A percentile compares a stretch with the other conserved stretches of the same genome.
phyloP scores from a whole-genome alignment of 2,113 vertebrate species.

The mouse (Mus musculus) region DNA sequence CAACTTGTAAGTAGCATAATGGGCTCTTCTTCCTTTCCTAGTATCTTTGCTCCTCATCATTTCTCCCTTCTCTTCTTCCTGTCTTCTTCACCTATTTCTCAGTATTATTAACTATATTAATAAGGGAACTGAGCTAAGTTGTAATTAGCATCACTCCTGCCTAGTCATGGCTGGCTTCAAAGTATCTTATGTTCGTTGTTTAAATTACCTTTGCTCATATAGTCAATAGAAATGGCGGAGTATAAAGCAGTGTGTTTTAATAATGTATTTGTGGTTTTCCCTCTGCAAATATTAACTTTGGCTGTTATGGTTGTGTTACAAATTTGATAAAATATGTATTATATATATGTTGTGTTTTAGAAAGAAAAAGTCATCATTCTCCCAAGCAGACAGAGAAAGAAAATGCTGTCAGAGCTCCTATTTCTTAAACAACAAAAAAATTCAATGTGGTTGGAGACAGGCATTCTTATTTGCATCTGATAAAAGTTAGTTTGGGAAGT shows the following conservation, averaged over 20 bases:
- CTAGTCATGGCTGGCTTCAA: neutral
- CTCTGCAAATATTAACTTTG: neutral
- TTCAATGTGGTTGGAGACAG: neutral
- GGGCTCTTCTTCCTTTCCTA: neutral
- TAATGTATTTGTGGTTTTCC: neutral
- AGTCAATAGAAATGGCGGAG: neutral
- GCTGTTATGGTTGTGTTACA: neutral
- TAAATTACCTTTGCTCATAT: neutral
- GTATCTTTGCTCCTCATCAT: too few species aligned
- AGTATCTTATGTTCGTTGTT: neutral
- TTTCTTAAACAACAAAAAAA: neutral
- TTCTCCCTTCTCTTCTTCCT: neutral
- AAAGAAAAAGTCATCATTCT: neutral
- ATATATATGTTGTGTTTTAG: neutral
- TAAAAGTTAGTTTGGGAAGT: slow-evolving; percentile 27
- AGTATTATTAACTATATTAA: neutral
- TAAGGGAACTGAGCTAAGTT: neutral
- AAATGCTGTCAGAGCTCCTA: neutral
- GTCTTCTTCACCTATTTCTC: neutral
- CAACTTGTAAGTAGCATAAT: neutral
- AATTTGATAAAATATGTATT: neutral
- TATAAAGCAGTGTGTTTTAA: neutral
- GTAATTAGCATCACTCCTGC: neutral
- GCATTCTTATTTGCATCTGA: slow-evolving; percentile 15
- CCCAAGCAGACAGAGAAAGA: neutral